Evolutionary conservation across 2,888 invertebrate genomes (phyloP), one percentile per base, ranked within the genome.

Genomic region (Oscheius sp.): DNA sequence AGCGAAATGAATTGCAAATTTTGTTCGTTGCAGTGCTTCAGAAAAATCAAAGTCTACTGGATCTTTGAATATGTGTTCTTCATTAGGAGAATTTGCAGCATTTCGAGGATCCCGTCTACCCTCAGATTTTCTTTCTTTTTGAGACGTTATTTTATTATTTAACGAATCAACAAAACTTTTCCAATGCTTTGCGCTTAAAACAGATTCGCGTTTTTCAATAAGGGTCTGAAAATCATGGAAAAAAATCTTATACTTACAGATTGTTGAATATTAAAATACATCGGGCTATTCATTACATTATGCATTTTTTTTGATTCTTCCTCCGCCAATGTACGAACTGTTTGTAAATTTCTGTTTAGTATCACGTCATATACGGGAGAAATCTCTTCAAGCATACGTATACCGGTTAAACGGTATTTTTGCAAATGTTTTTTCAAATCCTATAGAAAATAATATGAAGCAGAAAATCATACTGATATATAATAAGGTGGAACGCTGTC

Each of bases 401-500:
- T 89, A 75, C 92, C 92, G 0, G 93, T 92, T 0, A 94, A 93
- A 73, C 93, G 94, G 92, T 96, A 94, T 86, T 94, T 91, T 8
- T 92, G 91, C 67, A 98, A 88, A 0, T 95, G 95, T 88, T 95
- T 90, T 77, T 94, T 90, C 78, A 98, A 88, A 28, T 95, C 94
- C 91, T 94, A 90, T 32, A 73, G 87, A 12, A 28, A 36, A n/a
- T 17, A 9, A n/a, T 59, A 28, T 26, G 22, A 32, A 32, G 26
- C 8, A 6, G 3, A 32, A 67, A 59, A 6, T 24, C 89, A 89
- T 86, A 92, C 92, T 81, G 90, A 90, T 61, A 92, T 91, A 88
- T 97, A 98, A 87, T 98, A 98, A 3, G 93, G 92, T 12, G 98
- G 98, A 91, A 97, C 93, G n/a, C 93, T 92, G 80, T 94, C 91